Evolutionary conservation across 1,140 invertebrate genomes (phyloP), one percentile per base, ranked within the genome.

Genomic region (Brachionus calyciflorus): DNA sequence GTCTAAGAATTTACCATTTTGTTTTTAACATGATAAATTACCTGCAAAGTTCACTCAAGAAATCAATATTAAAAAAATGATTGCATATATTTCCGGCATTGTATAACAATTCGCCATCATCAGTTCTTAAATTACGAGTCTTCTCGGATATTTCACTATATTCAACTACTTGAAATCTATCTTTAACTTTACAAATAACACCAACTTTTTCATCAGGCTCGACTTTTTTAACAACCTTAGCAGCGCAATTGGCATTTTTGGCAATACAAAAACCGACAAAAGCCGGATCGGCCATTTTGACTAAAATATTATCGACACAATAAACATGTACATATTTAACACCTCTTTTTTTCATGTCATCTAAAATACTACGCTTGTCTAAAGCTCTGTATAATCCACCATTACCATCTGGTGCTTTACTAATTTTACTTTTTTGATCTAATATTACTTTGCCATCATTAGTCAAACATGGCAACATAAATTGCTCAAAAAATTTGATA

Each of bases 231-330:
- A 98, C 93, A 40, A 96, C 89, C 88, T 99, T 99, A 2, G 92
- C 94, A 14, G 91, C 95, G 87, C 94, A 97, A 79, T 98, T 93
- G 0, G 94, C 93, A 77, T 89, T 88, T 79, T 93, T 92, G 53
- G 87, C 87, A 0, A 96, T 88, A 83, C 94, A 98, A 81, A 94
- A 98, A 17, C 96, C 97, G 79, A 99, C 89, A 82, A 99, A 99
- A 10, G 92, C 87, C 0, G 97, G 97, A 88, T 99, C 97, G 0
- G 94, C 96, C 76, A 99, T 93, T 89, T 96, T 96, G 14, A 96
- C 93, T 7, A 99, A 87, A 78, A 99, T 97, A 85, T 99, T 99
- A 84, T 99, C 97, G 10, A 99, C 96, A 81, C 94, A 96, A 87
- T 98, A 96, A 2, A 91, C 94, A 84, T 99, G 96, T 14, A 99